Evolutionary conservation across 2,888 invertebrate species (phyloP).

Genomic region (Phyllotreta cruciferae): DNA sequence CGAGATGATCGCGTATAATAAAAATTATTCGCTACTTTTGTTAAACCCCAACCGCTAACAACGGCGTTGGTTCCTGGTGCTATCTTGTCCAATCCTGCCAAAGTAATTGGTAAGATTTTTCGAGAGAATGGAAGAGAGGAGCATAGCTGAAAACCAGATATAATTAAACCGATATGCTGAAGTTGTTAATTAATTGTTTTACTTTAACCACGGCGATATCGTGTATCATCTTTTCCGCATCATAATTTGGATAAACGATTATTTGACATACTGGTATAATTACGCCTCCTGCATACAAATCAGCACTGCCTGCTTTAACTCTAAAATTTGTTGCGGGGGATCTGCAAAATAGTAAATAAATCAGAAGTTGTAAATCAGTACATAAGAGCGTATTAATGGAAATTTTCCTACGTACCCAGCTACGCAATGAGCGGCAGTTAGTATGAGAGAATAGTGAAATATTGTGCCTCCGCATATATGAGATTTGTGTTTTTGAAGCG

Average conservation of each 20-base stretch:
- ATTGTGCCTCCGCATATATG: constrained; percentile 42
- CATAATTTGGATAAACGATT: constrained; percentile 25
- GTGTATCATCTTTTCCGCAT: constrained; percentile 29
- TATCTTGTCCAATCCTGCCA: constrained; percentile 24
- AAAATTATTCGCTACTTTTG: constrained; percentile 15
- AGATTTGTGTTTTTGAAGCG: constrained; percentile 25
- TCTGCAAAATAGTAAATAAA: constrained; percentile 38
- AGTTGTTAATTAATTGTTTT: background rate
- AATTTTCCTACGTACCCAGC: constrained; percentile 29
- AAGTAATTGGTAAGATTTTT: constrained; percentile 32
- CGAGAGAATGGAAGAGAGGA: constrained; percentile 25
- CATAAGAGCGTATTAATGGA: no score
- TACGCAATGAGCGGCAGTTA: constrained; percentile 46
- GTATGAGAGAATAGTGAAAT: constrained; percentile 40
- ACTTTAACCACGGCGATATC: constrained; percentile 41
- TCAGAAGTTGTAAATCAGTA: no score
- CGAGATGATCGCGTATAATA: background rate
- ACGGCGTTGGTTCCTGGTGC: constrained; percentile 26
- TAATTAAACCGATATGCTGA: constrained; percentile 1
- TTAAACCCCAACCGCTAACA: constrained; percentile 41
- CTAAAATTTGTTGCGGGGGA: constrained; percentile 21
- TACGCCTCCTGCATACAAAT: constrained; percentile 23
- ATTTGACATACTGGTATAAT: constrained; percentile 26
- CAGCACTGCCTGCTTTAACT: constrained; percentile 35
- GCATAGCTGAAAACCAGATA: constrained; percentile 33